These are phyloP conservation scores for Pterocles orientalis DNA, from an alignment of 2,113 vertebrate genomes.

Conservation along the genomic window DNA sequence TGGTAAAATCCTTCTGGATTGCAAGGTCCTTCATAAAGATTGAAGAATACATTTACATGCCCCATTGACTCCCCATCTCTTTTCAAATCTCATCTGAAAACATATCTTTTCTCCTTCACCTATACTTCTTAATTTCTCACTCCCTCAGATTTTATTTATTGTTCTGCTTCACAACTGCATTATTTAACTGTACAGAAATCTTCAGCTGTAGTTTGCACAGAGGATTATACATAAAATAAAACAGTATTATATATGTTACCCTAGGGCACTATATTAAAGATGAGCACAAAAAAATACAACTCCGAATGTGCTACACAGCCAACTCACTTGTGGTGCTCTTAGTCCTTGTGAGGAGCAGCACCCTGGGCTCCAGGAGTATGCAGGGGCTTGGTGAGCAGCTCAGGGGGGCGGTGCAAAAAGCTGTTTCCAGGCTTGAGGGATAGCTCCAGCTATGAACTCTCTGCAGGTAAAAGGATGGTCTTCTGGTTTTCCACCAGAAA, in stretches of 20 bases:
- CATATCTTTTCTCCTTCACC: background rate
- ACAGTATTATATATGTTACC: background rate
- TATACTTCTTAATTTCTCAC: background rate
- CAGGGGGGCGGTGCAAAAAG: background rate
- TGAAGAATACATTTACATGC: background rate
- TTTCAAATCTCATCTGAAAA: conserved; percentile 20
- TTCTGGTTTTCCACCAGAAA: background rate
- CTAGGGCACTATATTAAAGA: background rate
- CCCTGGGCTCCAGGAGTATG: background rate
- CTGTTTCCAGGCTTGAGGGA: background rate
- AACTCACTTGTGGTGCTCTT: background rate
- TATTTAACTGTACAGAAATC: background rate
- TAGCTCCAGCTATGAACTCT: background rate
- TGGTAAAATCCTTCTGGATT: background rate
- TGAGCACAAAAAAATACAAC: background rate
- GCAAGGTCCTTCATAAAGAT: background rate
- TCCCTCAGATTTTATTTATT: background rate
- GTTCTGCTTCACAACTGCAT: background rate
- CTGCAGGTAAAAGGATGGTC: fast-evolving
- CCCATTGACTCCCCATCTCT: background rate
- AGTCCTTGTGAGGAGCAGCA: background rate
- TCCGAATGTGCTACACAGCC: background rate
- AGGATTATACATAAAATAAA: background rate
- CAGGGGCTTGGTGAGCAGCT: background rate
- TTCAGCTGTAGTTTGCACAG: background rate